A percentile compares a stretch with the other conserved stretches of the same genome.
These are phyloP conservation scores for Calephelis virginiensis DNA, from an alignment of 1,140 invertebrate species.

Conservation along the genomic window DNA sequence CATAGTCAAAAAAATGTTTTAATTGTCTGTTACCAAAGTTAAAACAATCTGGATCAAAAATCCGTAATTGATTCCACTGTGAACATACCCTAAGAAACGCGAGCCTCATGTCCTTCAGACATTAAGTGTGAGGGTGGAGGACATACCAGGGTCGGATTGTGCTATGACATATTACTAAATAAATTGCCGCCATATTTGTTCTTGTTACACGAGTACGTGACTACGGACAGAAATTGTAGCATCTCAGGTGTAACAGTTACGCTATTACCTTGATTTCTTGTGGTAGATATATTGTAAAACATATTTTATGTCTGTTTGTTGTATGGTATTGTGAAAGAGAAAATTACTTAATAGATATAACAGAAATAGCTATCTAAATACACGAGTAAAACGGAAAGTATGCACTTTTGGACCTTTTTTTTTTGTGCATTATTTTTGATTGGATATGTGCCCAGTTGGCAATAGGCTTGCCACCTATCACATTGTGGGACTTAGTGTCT, in stretches of 20 bases:
- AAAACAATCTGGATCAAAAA: conserved; percentile 5
- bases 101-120: conserved; percentile 51
- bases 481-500: too few relatives aligned
- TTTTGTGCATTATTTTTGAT: too few relatives aligned
- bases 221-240: conserved; percentile 28
- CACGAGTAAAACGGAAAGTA: too few relatives aligned
- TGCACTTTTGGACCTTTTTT: too few relatives aligned
- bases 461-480: too few relatives aligned
- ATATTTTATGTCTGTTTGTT: not conserved
- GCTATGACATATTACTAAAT: conserved; percentile 59
- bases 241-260: conserved; percentile 20
- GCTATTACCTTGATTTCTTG: conserved; percentile 16
- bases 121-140: conserved; percentile 56
- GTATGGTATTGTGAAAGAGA: not conserved
- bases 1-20: not conserved
- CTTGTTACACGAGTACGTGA: conserved; percentile 65
- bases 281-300: not conserved
- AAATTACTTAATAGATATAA: not conserved
- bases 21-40: not conserved
- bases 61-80: conserved; percentile 26
- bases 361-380: too few relatives aligned
- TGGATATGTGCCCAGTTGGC: too few relatives aligned
- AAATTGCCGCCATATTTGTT: conserved; percentile 55
- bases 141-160: conserved; percentile 58
- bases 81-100: conserved; percentile 44